Conservation (phyloP, 2,797 vertebrate species). For the Spheniscus humboldti region DNA sequence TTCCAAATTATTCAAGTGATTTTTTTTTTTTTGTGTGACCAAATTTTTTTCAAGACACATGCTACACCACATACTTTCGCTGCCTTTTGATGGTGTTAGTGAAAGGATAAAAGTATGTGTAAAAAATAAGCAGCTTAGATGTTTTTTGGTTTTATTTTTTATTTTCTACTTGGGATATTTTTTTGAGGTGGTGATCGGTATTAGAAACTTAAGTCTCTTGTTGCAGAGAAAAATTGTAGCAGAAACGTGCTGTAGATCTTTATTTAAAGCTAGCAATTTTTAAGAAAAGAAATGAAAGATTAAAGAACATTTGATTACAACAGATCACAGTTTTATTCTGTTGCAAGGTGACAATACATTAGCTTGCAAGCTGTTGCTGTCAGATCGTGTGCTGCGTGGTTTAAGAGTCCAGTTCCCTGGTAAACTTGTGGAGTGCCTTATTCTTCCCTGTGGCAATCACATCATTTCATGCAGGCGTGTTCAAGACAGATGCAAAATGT, state of each 20-base stretch:
- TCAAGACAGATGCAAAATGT: not conserved
- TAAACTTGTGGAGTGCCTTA: not conserved
- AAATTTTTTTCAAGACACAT: not conserved
- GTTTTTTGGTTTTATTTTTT: not conserved
- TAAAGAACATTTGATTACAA: not conserved
- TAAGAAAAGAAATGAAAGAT: not conserved
- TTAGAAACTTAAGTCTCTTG: not conserved
- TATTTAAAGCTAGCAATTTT: not conserved
- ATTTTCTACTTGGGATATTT: not conserved
- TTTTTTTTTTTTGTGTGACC: not conserved
- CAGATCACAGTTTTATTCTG: not conserved
- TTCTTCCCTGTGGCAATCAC: not conserved
- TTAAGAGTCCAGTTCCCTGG: not conserved
- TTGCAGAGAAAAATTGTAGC: not conserved
- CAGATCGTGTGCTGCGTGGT: not conserved
- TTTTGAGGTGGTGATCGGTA: not conserved
- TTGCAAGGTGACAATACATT: not conserved
- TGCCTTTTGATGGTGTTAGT: not conserved
- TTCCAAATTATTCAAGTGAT: not conserved
- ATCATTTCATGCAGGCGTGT: not conserved
- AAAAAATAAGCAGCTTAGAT: not conserved
- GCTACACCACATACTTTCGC: not conserved
- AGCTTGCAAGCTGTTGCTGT: not conserved
- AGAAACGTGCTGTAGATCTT: not conserved
- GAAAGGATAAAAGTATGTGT: not conserved